Evolutionary conservation across 2,888 invertebrate species (phyloP).

Genomic region (Dicyrtoma fusca): DNA sequence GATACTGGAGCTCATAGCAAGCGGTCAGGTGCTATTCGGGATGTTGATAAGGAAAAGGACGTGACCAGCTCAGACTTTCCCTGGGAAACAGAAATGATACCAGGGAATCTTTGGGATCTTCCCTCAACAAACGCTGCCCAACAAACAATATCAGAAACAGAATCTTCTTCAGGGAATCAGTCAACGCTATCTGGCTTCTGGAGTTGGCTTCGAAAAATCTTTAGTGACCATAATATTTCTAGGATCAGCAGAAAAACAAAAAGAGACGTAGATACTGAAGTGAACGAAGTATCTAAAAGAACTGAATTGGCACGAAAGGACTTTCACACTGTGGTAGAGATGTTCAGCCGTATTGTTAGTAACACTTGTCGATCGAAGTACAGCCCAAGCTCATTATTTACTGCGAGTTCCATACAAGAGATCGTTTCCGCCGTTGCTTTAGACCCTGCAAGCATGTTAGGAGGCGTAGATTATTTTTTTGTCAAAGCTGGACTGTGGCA

Average conservation of each 20-base stretch:
- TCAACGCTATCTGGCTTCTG: neutral
- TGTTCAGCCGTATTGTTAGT: neutral
- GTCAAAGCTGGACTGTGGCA: neutral
- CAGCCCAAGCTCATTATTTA: neutral
- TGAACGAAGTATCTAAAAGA: neutral
- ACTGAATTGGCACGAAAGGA: neutral
- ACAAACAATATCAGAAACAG: neutral
- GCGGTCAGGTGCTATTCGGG: neutral
- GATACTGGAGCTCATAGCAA: neutral
- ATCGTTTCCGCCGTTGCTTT: neutral
- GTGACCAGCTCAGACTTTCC: no score
- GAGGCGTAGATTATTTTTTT: constrained; percentile 3
- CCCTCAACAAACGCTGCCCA: neutral
- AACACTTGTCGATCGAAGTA: constrained; percentile 6
- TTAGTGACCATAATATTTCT: neutral
- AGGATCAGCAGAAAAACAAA: neutral
- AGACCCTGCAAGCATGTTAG: neutral
- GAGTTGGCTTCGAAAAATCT: neutral
- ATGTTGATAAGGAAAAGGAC: neutral
- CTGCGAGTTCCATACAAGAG: neutral
- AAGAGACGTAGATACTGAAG: neutral
- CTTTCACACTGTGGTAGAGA: neutral
- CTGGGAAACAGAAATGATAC: neutral
- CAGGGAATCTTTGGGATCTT: neutral
- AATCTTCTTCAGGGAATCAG: neutral